These are phyloP conservation scores for Chironomus riparius DNA, from an alignment of 2,888 invertebrate species.

Conservation along the genomic window DNA sequence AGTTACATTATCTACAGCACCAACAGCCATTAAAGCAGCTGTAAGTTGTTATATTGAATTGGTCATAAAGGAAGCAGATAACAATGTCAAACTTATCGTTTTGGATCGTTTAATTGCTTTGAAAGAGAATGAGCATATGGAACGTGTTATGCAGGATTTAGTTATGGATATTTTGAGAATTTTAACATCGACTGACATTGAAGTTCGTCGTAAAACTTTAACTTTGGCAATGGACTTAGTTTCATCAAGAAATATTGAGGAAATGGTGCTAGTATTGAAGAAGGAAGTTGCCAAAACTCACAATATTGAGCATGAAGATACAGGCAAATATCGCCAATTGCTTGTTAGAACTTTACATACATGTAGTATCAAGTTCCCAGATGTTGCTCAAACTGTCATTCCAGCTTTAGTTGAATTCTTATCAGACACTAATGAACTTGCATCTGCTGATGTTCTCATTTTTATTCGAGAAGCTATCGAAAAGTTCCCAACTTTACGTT, in stretches of 20 bases:
- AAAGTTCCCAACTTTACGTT: constrained; percentile 71
- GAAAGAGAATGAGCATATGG: constrained; percentile 72
- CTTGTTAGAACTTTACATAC: constrained; percentile 90
- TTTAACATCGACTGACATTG: constrained; percentile 83
- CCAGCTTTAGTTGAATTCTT: constrained; percentile 92
- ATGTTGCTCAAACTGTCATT: constrained; percentile 87
- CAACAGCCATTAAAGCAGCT: constrained; percentile 95
- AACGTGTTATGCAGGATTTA: constrained; percentile 75
- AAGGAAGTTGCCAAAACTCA: constrained; percentile 89
- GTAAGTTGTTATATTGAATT: constrained; percentile 97
- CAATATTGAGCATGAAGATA: constrained; percentile 88
- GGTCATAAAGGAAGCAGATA: constrained; percentile 99
- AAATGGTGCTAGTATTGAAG: constrained; percentile 85
- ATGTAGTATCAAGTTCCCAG: constrained; percentile 91
- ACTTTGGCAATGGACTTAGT: constrained; percentile 83
- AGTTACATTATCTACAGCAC: constrained; percentile 93
- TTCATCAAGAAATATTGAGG: constrained; percentile 85
- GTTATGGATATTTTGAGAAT: constrained; percentile 98
- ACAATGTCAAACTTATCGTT: constrained; percentile 98
- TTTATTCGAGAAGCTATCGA: constrained; percentile 96
- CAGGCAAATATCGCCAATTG: constrained; percentile 89
- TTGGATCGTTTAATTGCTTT: constrained; percentile 85
- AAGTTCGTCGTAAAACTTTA: constrained; percentile 82
- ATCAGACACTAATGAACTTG: constrained; percentile 78
- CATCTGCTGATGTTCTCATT: constrained; percentile 87